These are phyloP conservation scores for Prionailurus bengalensis DNA, from an alignment of 2,113 vertebrate species.

Conservation along the genomic window DNA sequence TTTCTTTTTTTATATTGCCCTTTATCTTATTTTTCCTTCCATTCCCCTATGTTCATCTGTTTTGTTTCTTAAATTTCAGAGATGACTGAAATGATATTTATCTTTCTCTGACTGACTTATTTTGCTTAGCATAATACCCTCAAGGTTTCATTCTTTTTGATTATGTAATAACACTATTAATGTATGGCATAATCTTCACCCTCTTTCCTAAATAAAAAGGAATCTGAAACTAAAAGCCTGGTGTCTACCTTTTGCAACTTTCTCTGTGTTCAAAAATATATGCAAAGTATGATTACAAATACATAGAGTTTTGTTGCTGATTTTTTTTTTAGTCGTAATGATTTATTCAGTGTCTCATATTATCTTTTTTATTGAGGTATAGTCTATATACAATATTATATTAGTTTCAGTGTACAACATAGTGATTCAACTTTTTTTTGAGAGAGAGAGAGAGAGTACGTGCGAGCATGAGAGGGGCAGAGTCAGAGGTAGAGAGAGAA, in stretches of 20 bases:
- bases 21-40: too few relatives aligned
- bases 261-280: not conserved
- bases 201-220: not conserved
- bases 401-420: not conserved
- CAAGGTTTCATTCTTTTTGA: too few relatives aligned
- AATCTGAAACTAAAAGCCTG: not conserved
- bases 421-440: not conserved
- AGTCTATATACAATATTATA: not conserved
- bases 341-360: not conserved
- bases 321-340: not conserved
- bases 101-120: too few relatives aligned
- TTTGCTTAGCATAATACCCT: too few relatives aligned
- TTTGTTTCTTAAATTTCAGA: too few relatives aligned
- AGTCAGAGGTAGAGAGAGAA: too few relatives aligned
- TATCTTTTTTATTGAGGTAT: not conserved
- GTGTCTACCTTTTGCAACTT: not conserved
- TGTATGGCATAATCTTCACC: not conserved
- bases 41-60: too few relatives aligned
- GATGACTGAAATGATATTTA: too few relatives aligned
- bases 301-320: not conserved
- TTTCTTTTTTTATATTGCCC: too few relatives aligned
- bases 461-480: too few relatives aligned
- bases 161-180: not conserved
- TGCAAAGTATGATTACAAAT: slow-evolving; percentile 4
- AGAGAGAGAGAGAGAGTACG: too few relatives aligned